Base-by-base conservation (phyloP, 64 coral and sea anemone species). In the Dendrophyllia cribrosa region DNA sequence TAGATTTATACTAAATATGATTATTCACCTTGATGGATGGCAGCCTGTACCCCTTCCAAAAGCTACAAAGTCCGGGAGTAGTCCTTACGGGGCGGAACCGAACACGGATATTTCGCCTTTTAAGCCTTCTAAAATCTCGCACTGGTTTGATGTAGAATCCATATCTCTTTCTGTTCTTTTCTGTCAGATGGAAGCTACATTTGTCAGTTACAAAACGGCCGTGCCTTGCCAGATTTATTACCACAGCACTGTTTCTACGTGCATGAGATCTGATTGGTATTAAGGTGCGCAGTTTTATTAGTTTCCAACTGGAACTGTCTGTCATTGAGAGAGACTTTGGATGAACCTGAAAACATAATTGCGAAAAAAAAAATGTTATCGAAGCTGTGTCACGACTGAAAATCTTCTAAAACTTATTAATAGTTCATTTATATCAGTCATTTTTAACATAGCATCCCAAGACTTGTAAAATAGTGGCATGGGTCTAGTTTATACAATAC, bases 1-100 rank as follows among this genome's bases (percentile, higher is more conserved):
- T 34, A 34, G 34, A 34, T 34, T 34, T 1, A 34, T 34, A 17
- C 2, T 20, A 84, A 79, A 52, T 5, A 19, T 23, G 20, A 6
- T 12, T 8, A 74, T 58, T 47, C 62, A 91, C 95, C 92, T 72
- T 72, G 16, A 97, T 89, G 9, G 92, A 47, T 25, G 77, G 92
- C 8, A 79, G 91, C 60, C 75, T 87, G 49, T 97, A 97, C 13
- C 92, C 92, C 59, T 81, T 70, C 95, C 95, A 97, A 55, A 97
- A 97, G 66, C 92, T 75, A 71, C 92, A 94, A 6, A 92, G 71
- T 70, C 92, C 92, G 68, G 95, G 92, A 12, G 70, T 68, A 21
- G 75, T 79, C 49, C 64, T 94, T 16, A 97, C 91, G 43, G 52
- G 72, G 5, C 80, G 82, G 66, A 97, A 97, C 21, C 70, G 72